Evolutionary conservation across 1,140 invertebrate genomes (phyloP).

Genomic region (Bacillus rossius): DNA sequence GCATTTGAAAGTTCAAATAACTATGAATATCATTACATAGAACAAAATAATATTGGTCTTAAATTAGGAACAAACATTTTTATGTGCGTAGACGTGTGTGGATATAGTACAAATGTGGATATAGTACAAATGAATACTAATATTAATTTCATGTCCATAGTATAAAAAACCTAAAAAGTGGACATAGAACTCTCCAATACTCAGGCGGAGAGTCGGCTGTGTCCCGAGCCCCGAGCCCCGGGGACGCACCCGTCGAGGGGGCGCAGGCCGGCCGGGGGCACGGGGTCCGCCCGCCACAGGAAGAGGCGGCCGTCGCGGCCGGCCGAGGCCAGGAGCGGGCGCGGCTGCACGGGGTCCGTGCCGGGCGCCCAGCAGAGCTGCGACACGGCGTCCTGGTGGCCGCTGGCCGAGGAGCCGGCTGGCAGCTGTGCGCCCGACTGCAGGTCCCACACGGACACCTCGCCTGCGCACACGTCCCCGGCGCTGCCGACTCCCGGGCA

Average conservation of each 20-base stretch:
- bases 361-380: conserved; percentile 6
- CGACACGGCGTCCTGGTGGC: conserved; percentile 7
- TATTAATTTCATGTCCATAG: too few relatives aligned
- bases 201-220: too few relatives aligned
- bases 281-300: conserved; percentile 34
- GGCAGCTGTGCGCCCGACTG: conserved; percentile 8
- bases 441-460: conserved; percentile 42
- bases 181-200: too few relatives aligned
- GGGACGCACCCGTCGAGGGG: conserved; percentile 2
- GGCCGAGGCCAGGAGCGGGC: conserved; percentile 17
- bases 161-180: too few relatives aligned
- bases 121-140: too few relatives aligned
- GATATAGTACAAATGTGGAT: too few relatives aligned
- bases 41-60: too few relatives aligned
- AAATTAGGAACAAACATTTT: too few relatives aligned
- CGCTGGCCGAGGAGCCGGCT: conserved; percentile 1
- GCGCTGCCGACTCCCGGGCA: conserved; percentile 41
- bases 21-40: too few relatives aligned
- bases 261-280: neutral
- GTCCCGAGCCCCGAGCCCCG: too few relatives aligned
- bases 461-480: conserved; percentile 38
- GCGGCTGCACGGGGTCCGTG: neutral
- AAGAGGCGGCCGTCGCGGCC: conserved; percentile 35
- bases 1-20: too few relatives aligned
- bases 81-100: too few relatives aligned